phyloP scores from a whole-genome alignment of 1,140 invertebrate species.

The Heliconius himera region DNA sequence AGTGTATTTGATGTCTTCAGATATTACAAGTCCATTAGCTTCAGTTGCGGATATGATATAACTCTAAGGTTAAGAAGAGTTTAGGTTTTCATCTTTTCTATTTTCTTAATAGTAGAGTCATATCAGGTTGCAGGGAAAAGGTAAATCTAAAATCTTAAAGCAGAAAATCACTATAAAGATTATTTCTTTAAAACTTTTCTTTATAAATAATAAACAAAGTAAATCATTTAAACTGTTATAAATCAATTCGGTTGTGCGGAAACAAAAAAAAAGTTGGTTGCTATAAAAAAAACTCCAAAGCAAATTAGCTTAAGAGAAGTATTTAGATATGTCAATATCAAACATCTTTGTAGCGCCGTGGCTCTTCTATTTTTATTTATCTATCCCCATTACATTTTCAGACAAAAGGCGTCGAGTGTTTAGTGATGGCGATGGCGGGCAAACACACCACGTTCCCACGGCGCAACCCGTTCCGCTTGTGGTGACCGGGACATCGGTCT shows the following conservation, averaged over 20 bases:
- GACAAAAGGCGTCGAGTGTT: constrained; percentile 79
- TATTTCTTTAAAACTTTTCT: too few species aligned
- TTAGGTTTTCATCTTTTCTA: neutral
- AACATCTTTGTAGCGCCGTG: constrained; percentile 58
- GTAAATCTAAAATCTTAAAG: neutral
- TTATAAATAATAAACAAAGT: too few species aligned
- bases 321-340: constrained; percentile 32
- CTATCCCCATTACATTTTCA: constrained; percentile 78
- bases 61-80: neutral
- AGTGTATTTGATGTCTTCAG: constrained; percentile 73
- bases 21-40: constrained; percentile 80
- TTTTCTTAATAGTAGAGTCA: neutral
- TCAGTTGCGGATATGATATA: constrained; percentile 72
- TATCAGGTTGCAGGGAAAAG: neutral
- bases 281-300: constrained; percentile 4
- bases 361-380: constrained; percentile 69
- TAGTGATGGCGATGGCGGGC: constrained; percentile 60
- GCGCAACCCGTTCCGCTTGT: constrained; percentile 49
- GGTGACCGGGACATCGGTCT: constrained; percentile 44
- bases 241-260: neutral
- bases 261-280: neutral
- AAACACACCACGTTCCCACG: constrained; percentile 72
- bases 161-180: neutral
- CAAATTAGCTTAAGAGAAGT: constrained; percentile 15
- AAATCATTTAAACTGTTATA: too few species aligned